These are phyloP conservation scores for Oligia latruncula DNA, from an alignment of 2,888 invertebrate species.

Conservation along the genomic window DNA sequence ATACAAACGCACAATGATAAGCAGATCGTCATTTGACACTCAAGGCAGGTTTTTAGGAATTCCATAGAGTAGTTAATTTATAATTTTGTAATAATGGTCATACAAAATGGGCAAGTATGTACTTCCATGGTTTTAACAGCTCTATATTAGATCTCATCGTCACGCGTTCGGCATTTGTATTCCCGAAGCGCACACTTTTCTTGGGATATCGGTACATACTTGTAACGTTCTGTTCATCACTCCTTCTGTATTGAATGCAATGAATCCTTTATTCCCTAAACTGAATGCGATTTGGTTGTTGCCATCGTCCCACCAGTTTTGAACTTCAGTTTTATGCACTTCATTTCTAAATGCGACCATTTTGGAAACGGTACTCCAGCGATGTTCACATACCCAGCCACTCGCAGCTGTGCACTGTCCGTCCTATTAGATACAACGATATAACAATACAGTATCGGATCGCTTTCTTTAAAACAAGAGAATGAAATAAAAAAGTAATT, in stretches of 20 bases:
- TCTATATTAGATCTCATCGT: too few species aligned
- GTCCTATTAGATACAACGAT: constrained; percentile 78
- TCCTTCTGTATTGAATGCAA: constrained; percentile 93
- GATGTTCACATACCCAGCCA: constrained; percentile 95
- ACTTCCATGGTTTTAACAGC: not conserved
- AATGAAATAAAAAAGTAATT: not conserved
- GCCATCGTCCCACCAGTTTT: constrained; percentile 95
- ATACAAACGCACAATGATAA: too few species aligned
- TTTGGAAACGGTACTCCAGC: constrained; percentile 94
- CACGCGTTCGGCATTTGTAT: too few species aligned
- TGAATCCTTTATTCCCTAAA: constrained; percentile 92
- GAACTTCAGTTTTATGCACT: constrained; percentile 88
- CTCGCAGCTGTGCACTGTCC: constrained; percentile 89
- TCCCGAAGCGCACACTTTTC: not conserved
- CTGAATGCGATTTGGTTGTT: constrained; percentile 95
- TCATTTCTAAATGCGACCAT: constrained; percentile 94
- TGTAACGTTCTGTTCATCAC: constrained; percentile 90
- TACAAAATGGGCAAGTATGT: not conserved
- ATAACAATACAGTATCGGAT: not conserved
- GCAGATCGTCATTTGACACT: not conserved
- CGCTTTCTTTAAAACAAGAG: not conserved
- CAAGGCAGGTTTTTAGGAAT: not conserved
- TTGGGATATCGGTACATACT: constrained; percentile 73
- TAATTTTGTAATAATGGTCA: not conserved
- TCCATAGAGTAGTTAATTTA: not conserved